These are phyloP conservation scores for Malacosoma neustria DNA, from an alignment of 2,888 invertebrate genomes.

Conservation along the genomic window DNA sequence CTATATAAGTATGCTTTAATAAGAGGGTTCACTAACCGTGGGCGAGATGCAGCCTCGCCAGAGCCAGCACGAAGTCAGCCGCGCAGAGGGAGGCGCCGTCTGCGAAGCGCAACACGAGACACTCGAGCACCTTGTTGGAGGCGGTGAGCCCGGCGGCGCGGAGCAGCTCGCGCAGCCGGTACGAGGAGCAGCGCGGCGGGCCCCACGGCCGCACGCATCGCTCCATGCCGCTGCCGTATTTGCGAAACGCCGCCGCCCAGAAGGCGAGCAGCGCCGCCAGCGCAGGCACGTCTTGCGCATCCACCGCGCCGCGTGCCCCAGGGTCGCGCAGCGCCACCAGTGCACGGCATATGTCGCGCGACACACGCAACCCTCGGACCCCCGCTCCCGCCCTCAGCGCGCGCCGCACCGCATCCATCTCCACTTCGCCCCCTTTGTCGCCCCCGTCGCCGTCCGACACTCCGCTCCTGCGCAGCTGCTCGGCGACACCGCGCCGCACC, in stretches of 20 bases:
- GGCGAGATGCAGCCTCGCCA: slow-evolving; percentile 42
- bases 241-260: slow-evolving; percentile 22
- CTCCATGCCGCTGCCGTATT: slow-evolving; percentile 20
- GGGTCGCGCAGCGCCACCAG: slow-evolving; percentile 80
- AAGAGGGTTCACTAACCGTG: slow-evolving; percentile 31
- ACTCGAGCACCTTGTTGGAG: slow-evolving; percentile 84
- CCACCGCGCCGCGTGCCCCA: slow-evolving; percentile 77
- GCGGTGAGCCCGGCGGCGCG: slow-evolving; percentile 77
- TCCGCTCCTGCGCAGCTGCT: slow-evolving; percentile 16
- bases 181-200: slow-evolving; percentile 26
- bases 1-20: no score
- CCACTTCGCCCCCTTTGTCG: slow-evolving; percentile 14
- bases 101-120: slow-evolving; percentile 79
- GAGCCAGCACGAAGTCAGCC: slow-evolving; percentile 78
- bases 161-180: slow-evolving; percentile 77
- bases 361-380: slow-evolving; percentile 28
- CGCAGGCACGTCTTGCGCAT: slow-evolving; percentile 73
- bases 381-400: slow-evolving; percentile 31
- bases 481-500: slow-evolving; percentile 16
- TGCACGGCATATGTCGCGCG: slow-evolving; percentile 79
- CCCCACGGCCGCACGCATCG: slow-evolving; percentile 23
- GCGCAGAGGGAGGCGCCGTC: slow-evolving; percentile 73
- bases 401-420: slow-evolving; percentile 45
- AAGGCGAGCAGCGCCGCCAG: slow-evolving; percentile 75
- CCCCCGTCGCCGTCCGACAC: slow-evolving; percentile 21